Conservation (phyloP, 2,113 vertebrate genomes). For the Anoplopoma fimbria region DNA sequence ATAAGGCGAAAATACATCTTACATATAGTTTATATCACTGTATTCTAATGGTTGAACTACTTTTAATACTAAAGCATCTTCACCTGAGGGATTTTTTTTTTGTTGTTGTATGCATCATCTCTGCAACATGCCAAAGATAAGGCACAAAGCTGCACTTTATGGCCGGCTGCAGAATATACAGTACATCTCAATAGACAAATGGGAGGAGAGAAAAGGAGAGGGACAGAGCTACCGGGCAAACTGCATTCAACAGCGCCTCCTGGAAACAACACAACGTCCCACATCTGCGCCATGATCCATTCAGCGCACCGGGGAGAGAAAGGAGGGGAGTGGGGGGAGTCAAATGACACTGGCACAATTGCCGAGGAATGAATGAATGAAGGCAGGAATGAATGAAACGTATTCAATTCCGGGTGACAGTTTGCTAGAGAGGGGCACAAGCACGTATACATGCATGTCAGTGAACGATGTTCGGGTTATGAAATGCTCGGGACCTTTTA, state of each 20-base stretch:
- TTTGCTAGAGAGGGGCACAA: conserved; percentile 2
- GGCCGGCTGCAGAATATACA: conserved; percentile 20
- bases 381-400: conserved; percentile 40
- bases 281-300: conserved; percentile 66
- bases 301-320: conserved; percentile 18
- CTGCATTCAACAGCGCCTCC: conserved; percentile 65
- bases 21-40: neutral
- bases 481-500: conserved; percentile 6
- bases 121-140: neutral
- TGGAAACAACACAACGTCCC: conserved; percentile 61
- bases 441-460: neutral
- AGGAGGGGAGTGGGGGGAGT: conserved; percentile 13
- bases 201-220: neutral
- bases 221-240: conserved; percentile 50
- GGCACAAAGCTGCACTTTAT: conserved; percentile 9
- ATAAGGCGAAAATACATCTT: neutral
- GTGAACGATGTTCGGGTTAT: neutral
- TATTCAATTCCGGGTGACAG: conserved; percentile 37
- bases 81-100: neutral
- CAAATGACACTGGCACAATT: conserved; percentile 66
- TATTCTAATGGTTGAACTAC: no score
- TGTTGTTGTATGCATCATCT: neutral
- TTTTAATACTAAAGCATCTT: neutral
- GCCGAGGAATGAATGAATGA: conserved; percentile 44
- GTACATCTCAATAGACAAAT: conserved; percentile 13